phyloP scores from a whole-genome alignment of 2,888 invertebrate species.

The Trichogramma evanescens region DNA sequence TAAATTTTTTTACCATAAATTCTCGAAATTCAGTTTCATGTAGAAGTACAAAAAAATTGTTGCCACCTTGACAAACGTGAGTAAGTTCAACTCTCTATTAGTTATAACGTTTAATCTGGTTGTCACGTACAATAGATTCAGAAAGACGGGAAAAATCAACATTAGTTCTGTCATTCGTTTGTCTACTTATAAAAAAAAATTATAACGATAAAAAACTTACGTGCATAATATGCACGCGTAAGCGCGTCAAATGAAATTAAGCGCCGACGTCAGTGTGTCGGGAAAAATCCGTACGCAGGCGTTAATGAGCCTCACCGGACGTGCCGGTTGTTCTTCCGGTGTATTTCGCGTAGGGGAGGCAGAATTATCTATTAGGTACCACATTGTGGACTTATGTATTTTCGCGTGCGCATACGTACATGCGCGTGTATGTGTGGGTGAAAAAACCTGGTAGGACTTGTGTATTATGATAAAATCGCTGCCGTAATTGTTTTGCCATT shows the following conservation, averaged over 20 bases:
- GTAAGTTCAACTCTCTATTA: no score
- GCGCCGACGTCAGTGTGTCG: conserved; percentile 31
- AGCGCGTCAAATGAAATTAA: conserved; percentile 42
- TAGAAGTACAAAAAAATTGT: no score
- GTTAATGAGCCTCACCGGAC: conserved; percentile 47
- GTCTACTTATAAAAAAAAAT: conserved; percentile 23
- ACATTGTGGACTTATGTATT: conserved; percentile 5
- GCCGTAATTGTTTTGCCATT: conserved; percentile 44
- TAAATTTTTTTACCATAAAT: no score
- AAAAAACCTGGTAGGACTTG: no score
- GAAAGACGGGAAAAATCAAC: no score
- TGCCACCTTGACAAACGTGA: no score
- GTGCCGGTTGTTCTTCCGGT: conserved; percentile 21
- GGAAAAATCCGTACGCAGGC: conserved; percentile 44
- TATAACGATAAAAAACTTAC: conserved; percentile 18
- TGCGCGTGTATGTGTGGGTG: no score
- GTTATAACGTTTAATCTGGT: no score
- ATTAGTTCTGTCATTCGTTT: no score
- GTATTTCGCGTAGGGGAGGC: no score
- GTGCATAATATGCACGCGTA: neutral
- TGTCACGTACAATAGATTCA: no score
- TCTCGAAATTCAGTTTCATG: no score
- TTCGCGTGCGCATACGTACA: neutral
- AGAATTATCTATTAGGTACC: conserved; percentile 31
- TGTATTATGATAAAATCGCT: conserved; percentile 43